These are phyloP conservation scores for Emmelina monodactyla DNA, from an alignment of 2,888 invertebrate genomes.

Conservation along the genomic window DNA sequence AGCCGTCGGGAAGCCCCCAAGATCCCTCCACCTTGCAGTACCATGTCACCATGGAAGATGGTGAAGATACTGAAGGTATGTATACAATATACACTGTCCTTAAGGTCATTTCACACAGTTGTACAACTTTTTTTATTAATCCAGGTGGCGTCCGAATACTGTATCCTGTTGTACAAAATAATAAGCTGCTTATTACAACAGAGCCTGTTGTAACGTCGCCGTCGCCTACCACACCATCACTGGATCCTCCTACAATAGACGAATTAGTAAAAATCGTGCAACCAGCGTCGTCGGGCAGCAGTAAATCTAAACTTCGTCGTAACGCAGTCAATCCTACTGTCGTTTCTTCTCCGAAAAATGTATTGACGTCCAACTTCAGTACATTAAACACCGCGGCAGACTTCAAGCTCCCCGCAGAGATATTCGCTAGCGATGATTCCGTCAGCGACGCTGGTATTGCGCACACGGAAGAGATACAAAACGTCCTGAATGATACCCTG, in stretches of 20 bases:
- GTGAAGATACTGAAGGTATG: conserved; percentile 33
- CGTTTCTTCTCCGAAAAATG: conserved; percentile 22
- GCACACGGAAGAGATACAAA: conserved; percentile 32
- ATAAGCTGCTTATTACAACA: conserved; percentile 30
- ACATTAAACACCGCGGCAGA: conserved; percentile 44
- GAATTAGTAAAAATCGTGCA: neutral
- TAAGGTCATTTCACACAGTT: neutral
- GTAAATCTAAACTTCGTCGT: conserved; percentile 22
- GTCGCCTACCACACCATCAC: neutral
- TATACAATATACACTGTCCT: no score
- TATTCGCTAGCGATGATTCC: conserved; percentile 61
- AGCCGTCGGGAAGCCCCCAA: conserved; percentile 19
- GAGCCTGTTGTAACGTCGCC: conserved; percentile 28
- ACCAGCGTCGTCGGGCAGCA: neutral
- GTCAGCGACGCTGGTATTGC: conserved; percentile 41
- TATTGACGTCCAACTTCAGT: conserved; percentile 34
- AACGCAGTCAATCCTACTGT: conserved; percentile 19
- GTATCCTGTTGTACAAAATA: conserved; percentile 25
- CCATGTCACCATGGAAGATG: conserved; percentile 56
- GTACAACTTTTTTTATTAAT: conserved; percentile 11
- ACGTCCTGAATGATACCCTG: conserved; percentile 30
- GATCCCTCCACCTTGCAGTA: conserved; percentile 33
- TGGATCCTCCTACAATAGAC: neutral
- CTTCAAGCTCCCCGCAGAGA: conserved; percentile 53
- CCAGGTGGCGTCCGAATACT: conserved; percentile 30